Conservation (phyloP, 2,113 vertebrate species). For the Tachysurus vachellii region DNA sequence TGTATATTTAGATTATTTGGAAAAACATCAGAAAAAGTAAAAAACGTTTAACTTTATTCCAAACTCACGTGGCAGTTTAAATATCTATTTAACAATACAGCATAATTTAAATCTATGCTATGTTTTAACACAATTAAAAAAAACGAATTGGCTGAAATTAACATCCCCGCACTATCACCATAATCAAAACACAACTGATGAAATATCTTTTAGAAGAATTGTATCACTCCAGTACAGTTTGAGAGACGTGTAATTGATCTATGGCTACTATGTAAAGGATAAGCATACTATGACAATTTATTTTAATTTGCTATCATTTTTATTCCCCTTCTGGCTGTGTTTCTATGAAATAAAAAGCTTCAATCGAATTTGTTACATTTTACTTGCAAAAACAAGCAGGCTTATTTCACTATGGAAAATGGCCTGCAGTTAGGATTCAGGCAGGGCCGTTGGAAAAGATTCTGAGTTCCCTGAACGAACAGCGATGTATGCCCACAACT, state of each 20-base stretch:
- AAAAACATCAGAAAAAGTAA: not conserved
- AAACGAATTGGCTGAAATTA: not conserved
- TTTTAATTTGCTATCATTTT: not conserved
- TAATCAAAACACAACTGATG: not conserved
- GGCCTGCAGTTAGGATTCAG: not conserved
- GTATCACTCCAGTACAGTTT: not conserved
- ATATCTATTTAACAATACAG: not conserved
- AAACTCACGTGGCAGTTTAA: not conserved
- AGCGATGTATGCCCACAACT: not conserved
- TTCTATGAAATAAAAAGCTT: not conserved
- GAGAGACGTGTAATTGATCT: not conserved
- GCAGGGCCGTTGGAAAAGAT: not conserved
- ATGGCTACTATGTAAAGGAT: too few relatives aligned
- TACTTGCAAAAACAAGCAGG: not conserved
- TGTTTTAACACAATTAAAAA: not conserved
- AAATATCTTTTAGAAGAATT: not conserved
- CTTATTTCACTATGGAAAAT: not conserved
- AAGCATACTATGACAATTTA: not conserved
- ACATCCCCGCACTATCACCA: not conserved
- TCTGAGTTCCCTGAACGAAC: not conserved
- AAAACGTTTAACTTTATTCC: not conserved
- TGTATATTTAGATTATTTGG: not conserved
- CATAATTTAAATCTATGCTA: not conserved
- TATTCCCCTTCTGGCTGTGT: not conserved
- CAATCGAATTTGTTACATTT: not conserved